These are phyloP conservation scores for Monomorium pharaonis DNA, from an alignment of 1,140 invertebrate species.

Conservation along the genomic window DNA sequence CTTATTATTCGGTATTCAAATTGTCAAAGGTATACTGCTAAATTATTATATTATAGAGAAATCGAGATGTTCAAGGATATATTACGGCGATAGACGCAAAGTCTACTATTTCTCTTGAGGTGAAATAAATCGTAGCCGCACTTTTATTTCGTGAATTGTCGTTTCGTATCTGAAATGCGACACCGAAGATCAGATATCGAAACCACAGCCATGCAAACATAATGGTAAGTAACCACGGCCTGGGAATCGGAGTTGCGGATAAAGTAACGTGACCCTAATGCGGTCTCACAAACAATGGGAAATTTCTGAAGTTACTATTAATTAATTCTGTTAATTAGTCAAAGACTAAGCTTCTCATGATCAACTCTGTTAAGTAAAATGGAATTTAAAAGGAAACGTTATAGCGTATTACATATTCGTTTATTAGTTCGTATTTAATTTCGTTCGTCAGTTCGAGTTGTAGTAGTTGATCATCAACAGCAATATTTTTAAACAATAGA, in stretches of 20 bases:
- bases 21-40: background rate
- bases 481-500: background rate
- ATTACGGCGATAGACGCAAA: background rate
- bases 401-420: too few relatives aligned
- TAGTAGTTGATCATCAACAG: background rate
- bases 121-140: background rate
- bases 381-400: background rate
- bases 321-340: conserved; percentile 30
- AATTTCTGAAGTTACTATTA: conserved; percentile 14
- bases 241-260: conserved; percentile 17
- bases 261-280: conserved; percentile 35
- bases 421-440: background rate
- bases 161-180: conserved; percentile 20
- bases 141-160: conserved; percentile 9
- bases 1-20: background rate
- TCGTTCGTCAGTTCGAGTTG: background rate
- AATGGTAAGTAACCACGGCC: background rate
- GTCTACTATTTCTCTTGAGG: background rate
- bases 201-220: conserved; percentile 39
- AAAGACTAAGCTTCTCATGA: conserved; percentile 12
- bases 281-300: background rate
- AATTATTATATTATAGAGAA: background rate
- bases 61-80: background rate
- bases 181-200: conserved; percentile 15
- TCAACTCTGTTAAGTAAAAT: background rate